Evolutionary conservation across 1,140 invertebrate species (phyloP).

Genomic region (Geopemphigus sp.): DNA sequence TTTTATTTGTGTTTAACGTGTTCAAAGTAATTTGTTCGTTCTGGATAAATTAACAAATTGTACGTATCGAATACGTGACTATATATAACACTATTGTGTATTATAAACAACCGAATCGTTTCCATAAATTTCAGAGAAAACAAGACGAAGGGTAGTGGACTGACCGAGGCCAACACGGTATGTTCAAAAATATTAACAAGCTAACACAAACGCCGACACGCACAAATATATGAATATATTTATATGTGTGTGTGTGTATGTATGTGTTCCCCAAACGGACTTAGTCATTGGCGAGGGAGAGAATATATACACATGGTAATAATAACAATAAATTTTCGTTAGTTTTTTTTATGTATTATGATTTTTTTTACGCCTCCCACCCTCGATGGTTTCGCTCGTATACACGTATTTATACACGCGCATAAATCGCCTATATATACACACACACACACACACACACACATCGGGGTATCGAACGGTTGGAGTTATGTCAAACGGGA

Average conservation of each 20-base stretch:
- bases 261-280: neutral
- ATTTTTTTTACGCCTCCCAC: no score
- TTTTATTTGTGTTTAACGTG: neutral
- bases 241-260: neutral
- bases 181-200: conserved; percentile 13
- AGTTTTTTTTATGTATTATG: neutral
- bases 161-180: neutral
- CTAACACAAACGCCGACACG: neutral
- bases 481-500: conserved; percentile 25
- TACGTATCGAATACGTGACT: neutral
- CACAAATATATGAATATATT: no score
- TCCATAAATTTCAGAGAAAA: neutral
- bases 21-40: neutral
- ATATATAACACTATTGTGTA: no score
- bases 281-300: neutral
- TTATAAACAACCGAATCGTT: neutral
- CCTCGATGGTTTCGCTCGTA: neutral
- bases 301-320: no score
- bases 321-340: conserved; percentile 23
- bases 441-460: neutral
- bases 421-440: conserved; percentile 21
- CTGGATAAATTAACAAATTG: neutral
- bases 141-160: no score
- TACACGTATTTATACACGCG: conserved; percentile 5
- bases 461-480: neutral